Evolutionary conservation across 2,888 invertebrate species (phyloP).

Genomic region (Oxyteleia sp.): DNA sequence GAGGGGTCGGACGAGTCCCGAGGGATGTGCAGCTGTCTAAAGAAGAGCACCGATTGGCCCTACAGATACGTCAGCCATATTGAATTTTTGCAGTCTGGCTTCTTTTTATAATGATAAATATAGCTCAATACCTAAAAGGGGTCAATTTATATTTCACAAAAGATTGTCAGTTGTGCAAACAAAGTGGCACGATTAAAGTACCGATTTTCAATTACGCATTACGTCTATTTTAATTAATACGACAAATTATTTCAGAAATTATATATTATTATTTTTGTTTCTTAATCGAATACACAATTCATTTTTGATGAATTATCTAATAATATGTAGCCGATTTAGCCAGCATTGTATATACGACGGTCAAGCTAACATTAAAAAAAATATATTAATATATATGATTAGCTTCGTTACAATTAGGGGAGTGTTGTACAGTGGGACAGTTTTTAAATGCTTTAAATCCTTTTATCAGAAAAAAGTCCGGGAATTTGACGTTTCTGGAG

Average conservation of each 20-base stretch:
- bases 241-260: background rate
- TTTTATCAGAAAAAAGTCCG: no score
- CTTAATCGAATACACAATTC: background rate
- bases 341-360: no score
- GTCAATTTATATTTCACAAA: conserved; percentile 60
- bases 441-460: no score
- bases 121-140: conserved; percentile 43
- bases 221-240: background rate
- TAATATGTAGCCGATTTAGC: no score
- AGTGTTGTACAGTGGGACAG: no score
- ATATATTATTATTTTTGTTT: no score
- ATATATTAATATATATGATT: no score
- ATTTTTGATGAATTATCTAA: no score
- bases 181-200: conserved; percentile 33
- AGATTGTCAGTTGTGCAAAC: conserved; percentile 65
- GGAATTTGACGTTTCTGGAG: no score
- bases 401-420: no score
- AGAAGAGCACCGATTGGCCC: conserved; percentile 83
- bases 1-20: conserved; percentile 77
- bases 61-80: conserved; percentile 82
- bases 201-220: conserved; percentile 19
- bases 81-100: conserved; percentile 86
- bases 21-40: conserved; percentile 86
- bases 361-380: no score
- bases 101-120: conserved; percentile 82